Evolutionary conservation across 2,888 invertebrate genomes (phyloP), one percentile per base, ranked within the genome.

Genomic region (Lasioglossum zephyrum): DNA sequence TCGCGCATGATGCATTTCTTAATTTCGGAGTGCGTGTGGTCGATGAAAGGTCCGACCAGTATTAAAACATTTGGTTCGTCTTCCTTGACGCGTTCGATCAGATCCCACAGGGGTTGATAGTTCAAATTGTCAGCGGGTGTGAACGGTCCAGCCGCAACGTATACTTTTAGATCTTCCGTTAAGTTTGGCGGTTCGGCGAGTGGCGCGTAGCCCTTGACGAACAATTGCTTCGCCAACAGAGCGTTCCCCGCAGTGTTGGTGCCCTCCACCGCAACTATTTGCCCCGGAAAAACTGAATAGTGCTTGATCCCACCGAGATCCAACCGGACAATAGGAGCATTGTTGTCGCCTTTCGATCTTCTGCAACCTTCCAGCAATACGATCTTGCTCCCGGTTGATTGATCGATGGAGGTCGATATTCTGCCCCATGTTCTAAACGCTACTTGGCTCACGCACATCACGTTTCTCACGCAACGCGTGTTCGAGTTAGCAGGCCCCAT

Each of bases 41-140:
- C 98, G 78, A 99, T 94, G 94, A 99, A 98, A 0, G 99, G 99
- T 0, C 99, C 99, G 18, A 97, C 96, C 92, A 99, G 95, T 86
- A 99, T 96, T 63, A 98, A 96, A 36, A 98, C 95, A 94, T 99
- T 97, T 0, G 99, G 99, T 90, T 96, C 96, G 87, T 97, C 96
- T 22, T 96, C 96, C 81, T 95, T 95, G 0, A 98, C 96, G 92
- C 97, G 97, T 26, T 96, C 94, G 90, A 98, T 95, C 39, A 99
- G 95, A 92, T 98, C 98, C 91, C 97, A 96, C 60, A 99, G 95
- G 0, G 98, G 98, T 92, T 98, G 97, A 93, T 98, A 99, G 0
- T 96, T 95, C 81, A 98, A 94, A 94, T 97, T 97, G 92, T 98
- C 97, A 3, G 96, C 96, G 5, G 97, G 96, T 0, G 98, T 98